A percentile compares a stretch with the other conserved stretches of the same genome.
phyloP scores from a whole-genome alignment of 2,113 vertebrate species.

The Nothobranchius furzeri region DNA sequence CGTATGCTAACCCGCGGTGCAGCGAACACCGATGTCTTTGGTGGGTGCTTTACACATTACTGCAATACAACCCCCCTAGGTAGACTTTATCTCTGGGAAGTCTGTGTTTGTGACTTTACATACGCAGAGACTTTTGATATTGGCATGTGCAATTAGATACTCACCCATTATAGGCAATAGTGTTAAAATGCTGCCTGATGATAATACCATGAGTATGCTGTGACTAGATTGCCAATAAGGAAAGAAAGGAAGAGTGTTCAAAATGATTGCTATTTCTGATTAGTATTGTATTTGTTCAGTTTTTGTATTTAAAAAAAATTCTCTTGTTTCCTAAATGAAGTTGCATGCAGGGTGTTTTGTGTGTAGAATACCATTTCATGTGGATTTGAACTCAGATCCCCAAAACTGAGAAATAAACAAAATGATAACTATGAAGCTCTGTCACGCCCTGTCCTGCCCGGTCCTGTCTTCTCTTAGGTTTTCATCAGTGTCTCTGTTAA shows the following conservation, averaged over 20 bases:
- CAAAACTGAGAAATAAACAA: slow-evolving; percentile 49
- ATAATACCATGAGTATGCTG: slow-evolving; percentile 4
- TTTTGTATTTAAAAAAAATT: slow-evolving; percentile 23
- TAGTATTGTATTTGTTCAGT: slow-evolving; percentile 37
- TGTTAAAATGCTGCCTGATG: slow-evolving; percentile 26
- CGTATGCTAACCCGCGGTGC: slow-evolving; percentile 42
- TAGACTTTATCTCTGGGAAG: slow-evolving; percentile 51
- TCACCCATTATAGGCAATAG: slow-evolving; percentile 21
- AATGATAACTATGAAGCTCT: slow-evolving; percentile 5
- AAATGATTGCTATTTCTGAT: slow-evolving; percentile 16
- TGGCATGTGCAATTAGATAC: slow-evolving; percentile 51
- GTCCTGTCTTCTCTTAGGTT: no score
- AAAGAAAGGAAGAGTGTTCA: background rate
- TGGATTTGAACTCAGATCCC: slow-evolving; percentile 38
- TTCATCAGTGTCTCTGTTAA: no score
- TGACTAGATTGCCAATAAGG: slow-evolving; percentile 16
- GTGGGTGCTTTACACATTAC: slow-evolving; percentile 58
- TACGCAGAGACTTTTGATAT: slow-evolving; percentile 71
- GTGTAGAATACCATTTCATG: slow-evolving; percentile 61
- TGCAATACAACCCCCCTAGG: slow-evolving; percentile 59
- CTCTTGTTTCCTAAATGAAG: slow-evolving; percentile 33
- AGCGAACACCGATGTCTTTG: slow-evolving; percentile 43
- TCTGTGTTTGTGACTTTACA: slow-evolving; percentile 44
- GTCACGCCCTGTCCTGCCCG: no score
- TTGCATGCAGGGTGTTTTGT: slow-evolving; percentile 68